phyloP scores from a whole-genome alignment of 2,888 invertebrate genomes.

The Tetramorium bicarinatum region DNA sequence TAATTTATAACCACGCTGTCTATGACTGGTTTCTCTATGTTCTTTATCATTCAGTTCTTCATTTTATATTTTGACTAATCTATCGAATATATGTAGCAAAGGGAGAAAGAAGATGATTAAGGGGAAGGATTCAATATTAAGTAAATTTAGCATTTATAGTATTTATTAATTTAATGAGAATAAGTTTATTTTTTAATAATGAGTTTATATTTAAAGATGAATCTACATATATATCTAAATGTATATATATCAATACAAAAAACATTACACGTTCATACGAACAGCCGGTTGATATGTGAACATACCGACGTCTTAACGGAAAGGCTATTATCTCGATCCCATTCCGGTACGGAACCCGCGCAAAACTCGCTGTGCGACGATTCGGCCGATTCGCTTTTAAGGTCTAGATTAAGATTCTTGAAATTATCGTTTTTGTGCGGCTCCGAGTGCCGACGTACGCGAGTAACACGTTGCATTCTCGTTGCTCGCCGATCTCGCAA shows the following conservation, averaged over 20 bases:
- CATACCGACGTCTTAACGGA: slow-evolving; percentile 53
- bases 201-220: background rate
- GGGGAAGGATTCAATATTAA: background rate
- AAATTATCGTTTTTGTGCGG: slow-evolving; percentile 59
- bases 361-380: slow-evolving; percentile 33
- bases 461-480: slow-evolving; percentile 59
- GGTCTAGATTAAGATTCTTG: slow-evolving; percentile 63
- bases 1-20: slow-evolving; percentile 78
- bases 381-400: slow-evolving; percentile 33
- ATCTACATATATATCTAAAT: background rate
- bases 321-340: slow-evolving; percentile 61
- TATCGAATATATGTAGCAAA: background rate
- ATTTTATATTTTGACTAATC: slow-evolving; percentile 33
- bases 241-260: background rate
- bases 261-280: slow-evolving; percentile 48
- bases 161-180: slow-evolving; percentile 1
- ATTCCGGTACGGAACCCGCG: slow-evolving; percentile 44
- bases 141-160: slow-evolving; percentile 15
- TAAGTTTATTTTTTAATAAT: background rate
- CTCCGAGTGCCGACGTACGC: slow-evolving; percentile 50
- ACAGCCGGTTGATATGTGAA: slow-evolving; percentile 27
- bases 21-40: slow-evolving; percentile 51
- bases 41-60: slow-evolving; percentile 44
- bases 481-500: slow-evolving; percentile 63
- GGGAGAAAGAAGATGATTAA: background rate